Evolutionary conservation across 2,113 vertebrate genomes (phyloP).

Genomic region (Corythornis cristatus): DNA sequence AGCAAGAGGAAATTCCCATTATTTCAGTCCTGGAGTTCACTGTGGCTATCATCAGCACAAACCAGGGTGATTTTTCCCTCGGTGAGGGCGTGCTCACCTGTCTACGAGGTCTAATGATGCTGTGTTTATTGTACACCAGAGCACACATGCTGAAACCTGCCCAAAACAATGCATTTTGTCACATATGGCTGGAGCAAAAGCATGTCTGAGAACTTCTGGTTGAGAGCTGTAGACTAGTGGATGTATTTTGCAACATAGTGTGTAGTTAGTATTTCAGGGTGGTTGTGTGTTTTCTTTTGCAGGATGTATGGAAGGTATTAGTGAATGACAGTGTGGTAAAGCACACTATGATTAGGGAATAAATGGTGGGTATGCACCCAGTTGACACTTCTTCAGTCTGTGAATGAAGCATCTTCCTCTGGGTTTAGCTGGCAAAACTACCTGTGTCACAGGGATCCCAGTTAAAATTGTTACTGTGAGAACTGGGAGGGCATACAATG

Average conservation of each 20-base stretch:
- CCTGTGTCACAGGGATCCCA: not conserved
- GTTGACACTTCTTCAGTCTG: not conserved
- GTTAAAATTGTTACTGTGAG: not conserved
- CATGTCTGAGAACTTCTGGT: not conserved
- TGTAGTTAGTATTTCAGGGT: not conserved
- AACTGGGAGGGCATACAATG: not conserved
- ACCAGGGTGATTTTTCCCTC: not conserved
- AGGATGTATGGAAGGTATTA: not conserved
- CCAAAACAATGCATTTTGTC: not conserved
- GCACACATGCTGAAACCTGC: not conserved
- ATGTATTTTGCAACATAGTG: not conserved
- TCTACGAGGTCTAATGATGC: not conserved
- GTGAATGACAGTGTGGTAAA: not conserved
- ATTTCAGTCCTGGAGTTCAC: slow-evolving; percentile 9
- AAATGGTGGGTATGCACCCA: not conserved
- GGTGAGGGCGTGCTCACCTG: not conserved
- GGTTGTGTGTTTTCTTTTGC: not conserved
- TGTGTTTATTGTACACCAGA: not conserved
- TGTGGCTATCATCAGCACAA: slow-evolving; percentile 23
- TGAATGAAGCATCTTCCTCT: not conserved
- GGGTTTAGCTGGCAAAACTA: not conserved
- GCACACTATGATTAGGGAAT: not conserved
- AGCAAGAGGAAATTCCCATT: slow-evolving; percentile 45
- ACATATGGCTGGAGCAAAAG: not conserved
- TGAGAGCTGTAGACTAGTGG: not conserved